Base-by-base conservation (phyloP, 1,140 invertebrate genomes). In the Nephotettix cincticeps region DNA sequence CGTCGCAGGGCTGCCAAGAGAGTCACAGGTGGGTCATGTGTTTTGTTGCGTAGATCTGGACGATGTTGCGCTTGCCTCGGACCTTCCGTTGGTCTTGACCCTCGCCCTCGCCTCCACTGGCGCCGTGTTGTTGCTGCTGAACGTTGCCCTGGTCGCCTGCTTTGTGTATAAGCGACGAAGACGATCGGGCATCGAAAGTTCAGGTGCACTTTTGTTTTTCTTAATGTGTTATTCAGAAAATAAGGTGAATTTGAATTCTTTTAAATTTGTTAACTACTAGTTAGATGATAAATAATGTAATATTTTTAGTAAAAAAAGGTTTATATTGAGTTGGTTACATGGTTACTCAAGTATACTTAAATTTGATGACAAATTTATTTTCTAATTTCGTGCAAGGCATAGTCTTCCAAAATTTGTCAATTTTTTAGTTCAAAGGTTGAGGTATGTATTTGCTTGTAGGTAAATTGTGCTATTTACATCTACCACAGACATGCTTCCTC, bases 61-160 rank as follows among this genome's bases (percentile, higher is more conserved):
- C 21, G 87, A 89, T 75, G 87, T 89, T 77, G 81, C 88, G 74
- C 82, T 87, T 67, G 88, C 89, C 75, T 85, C 85, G 77, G 86
- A 93, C 76, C 83, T 91, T 54, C 89, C 90, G 21, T 88, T 91
- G 78, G 86, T 93, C 73, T 88, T 95, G 75, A 92, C 95, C 76
- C 88, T 95, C 73, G 90, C 90, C 75, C 91, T 94, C 13, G 91
- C 90, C 30, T 85, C 93, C 68, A 89, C 93, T 64, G 92, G 90
- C 30, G 88, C 90, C 69, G 85, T 92, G 73, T 86, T 95, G 56
- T 85, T 95, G 51, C 80, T 93, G 69, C 86, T 94, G 75, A 95
- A 95, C 82, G 88, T 93, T 72, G 87, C 88, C 70, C 86, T 95
- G 71, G 92, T 95, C 73, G 88, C 91, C 70, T 94, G 91, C 84